These are phyloP conservation scores for Hipposideros larvatus DNA, from an alignment of 2,797 vertebrate genomes.

Conservation along the genomic window DNA sequence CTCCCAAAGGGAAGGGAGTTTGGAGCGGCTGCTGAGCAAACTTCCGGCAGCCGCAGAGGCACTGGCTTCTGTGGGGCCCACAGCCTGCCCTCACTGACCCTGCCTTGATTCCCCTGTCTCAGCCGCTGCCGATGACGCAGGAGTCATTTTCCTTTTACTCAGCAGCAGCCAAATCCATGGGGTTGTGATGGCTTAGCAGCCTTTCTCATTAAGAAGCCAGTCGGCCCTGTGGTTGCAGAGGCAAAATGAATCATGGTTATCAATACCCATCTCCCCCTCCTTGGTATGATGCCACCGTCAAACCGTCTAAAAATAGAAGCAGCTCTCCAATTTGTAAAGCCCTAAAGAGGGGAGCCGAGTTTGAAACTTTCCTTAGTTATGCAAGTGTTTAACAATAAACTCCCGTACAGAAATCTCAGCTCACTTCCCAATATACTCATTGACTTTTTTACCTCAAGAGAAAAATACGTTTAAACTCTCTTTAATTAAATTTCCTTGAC, in stretches of 20 bases:
- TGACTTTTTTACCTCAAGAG: background rate
- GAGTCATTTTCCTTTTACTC: background rate
- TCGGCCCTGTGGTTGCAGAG: background rate
- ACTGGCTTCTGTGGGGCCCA: background rate
- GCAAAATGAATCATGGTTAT: slow-evolving; percentile 17
- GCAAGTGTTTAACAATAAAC: background rate
- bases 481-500: background rate
- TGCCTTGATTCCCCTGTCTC: background rate
- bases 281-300: background rate
- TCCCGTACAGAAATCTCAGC: background rate
- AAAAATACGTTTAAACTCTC: background rate
- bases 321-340: background rate
- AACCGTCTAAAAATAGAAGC: background rate
- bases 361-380: background rate
- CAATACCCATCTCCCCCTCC: background rate
- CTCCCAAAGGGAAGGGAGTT: background rate
- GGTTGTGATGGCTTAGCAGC: background rate
- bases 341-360: background rate
- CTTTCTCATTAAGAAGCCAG: background rate
- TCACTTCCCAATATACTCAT: background rate
- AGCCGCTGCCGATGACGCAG: background rate
- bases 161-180: background rate
- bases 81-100: background rate
- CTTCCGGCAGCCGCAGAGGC: background rate
- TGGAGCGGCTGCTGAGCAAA: background rate